Evolutionary conservation across 2,888 invertebrate species (phyloP), one percentile per base, ranked within the genome.

Genomic region (Lymantria dispar): DNA sequence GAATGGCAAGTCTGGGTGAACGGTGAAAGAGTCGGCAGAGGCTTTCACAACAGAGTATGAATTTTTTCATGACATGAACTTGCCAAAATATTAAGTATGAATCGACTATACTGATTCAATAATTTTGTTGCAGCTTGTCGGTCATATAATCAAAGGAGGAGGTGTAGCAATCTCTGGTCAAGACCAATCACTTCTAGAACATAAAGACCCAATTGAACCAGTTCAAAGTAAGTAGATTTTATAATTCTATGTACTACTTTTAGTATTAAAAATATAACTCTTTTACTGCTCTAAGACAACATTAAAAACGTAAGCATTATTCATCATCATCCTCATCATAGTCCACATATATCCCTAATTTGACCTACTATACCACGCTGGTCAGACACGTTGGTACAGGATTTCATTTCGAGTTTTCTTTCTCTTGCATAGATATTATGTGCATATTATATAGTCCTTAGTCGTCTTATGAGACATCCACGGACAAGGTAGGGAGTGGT

Each of bases 1-100:
- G 97, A 97, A 85, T 97, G 97, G 97, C 97, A 97, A 85, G 94
- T 96, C 64, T 97, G 97, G 96, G 94, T 97, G 57, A 96, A 96
- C 78, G 95, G 95, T 14, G 97, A 97, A 81, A 92, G 97, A 62
- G 96, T 97, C 46, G 96, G 96, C 60, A 93, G 97, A 73, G 97
- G 97, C 54, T 97, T 96, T 82, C 95, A 96, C 85, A 97, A 97
- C 79, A 93, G 96, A 86, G 97, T 97, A 88, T 29, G 42, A 22
- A 22, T 10, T 7, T 7, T 9, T n/a, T 38, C 38, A 33, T 1
- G 1, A 10, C 8, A 33, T 33, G 3, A 33, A 2, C 3, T 38
- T 12, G 1, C n/a, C 0, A 7, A 38, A 38, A 10, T n/a, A 12
- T 38, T n/a, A 38, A 38, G n/a, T n/a, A n/a, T 38, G 3, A 14